These are phyloP conservation scores for Zingel zingel DNA, from an alignment of 2,113 vertebrate species.

Conservation along the genomic window DNA sequence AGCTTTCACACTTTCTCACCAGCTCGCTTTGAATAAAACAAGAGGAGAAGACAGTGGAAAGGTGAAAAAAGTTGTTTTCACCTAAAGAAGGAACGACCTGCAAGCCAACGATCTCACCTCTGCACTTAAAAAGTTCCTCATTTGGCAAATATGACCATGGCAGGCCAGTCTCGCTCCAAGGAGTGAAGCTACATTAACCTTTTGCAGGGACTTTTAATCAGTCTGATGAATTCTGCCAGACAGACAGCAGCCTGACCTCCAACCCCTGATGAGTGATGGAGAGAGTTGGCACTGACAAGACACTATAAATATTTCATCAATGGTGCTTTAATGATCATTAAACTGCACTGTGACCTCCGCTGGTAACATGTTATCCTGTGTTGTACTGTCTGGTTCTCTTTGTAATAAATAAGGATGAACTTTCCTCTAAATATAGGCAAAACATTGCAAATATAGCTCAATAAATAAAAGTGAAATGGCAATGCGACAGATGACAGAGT, in stretches of 20 bases:
- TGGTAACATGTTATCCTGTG: conserved; percentile 46
- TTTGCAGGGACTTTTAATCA: conserved; percentile 65
- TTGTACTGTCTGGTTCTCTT: conserved; percentile 9
- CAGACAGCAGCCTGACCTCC: conserved; percentile 65
- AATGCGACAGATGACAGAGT: not conserved
- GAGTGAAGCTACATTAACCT: conserved; percentile 60
- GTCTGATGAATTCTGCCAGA: conserved; percentile 65
- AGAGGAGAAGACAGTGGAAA: not conserved
- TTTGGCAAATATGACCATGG: not conserved
- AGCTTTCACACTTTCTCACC: conserved; percentile 43
- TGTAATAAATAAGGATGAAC: conserved; percentile 26
- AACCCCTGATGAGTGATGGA: conserved; percentile 64
- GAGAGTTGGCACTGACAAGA: conserved; percentile 56
- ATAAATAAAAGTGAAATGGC: not conserved
- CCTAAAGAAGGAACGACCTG: not conserved
- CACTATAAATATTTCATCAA: conserved; percentile 71
- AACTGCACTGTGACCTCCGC: conserved; percentile 44
- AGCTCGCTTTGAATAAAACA: conserved; percentile 49
- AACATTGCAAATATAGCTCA: not conserved
- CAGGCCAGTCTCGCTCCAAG: not conserved
- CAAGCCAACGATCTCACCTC: conserved; percentile 15
- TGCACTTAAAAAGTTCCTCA: not conserved
- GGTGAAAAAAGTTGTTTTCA: conserved; percentile 35
- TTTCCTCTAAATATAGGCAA: not conserved
- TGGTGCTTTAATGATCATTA: conserved; percentile 64